Evolutionary conservation across 2,797 vertebrate species (phyloP).

Genomic region (Ctenosaura bakeri): DNA sequence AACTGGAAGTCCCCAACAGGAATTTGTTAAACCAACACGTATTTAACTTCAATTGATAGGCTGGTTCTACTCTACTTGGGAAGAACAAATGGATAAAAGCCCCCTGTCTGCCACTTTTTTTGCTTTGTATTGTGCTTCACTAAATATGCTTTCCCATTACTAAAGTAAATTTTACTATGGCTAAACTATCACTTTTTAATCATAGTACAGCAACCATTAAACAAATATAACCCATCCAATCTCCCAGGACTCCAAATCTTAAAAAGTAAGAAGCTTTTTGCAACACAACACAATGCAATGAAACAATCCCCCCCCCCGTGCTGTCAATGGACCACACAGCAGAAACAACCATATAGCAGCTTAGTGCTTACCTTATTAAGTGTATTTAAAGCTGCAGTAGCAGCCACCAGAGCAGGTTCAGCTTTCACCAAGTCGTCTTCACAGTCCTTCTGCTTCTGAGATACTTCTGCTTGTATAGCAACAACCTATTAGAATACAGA

Average conservation of each 20-base stretch:
- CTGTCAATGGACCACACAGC: background rate
- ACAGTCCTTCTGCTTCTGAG: constrained; percentile 85
- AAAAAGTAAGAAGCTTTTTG: background rate
- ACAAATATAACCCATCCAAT: background rate
- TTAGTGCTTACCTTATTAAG: constrained; percentile 86
- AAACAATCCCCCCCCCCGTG: background rate
- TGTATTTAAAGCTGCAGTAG: constrained; percentile 84
- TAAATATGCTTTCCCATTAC: background rate
- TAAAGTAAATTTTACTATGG: background rate
- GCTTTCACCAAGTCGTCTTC: constrained; percentile 87
- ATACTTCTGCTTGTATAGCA: constrained; percentile 85
- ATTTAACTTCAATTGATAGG: too few relatives aligned
- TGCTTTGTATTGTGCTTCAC: background rate
- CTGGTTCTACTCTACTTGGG: too few relatives aligned
- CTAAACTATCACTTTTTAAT: background rate
- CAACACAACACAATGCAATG: background rate
- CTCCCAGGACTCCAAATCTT: background rate
- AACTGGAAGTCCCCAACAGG: too few relatives aligned
- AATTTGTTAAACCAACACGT: too few relatives aligned
- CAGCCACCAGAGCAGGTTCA: constrained; percentile 86
- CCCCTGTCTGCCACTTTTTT: too few relatives aligned
- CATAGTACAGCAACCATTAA: background rate
- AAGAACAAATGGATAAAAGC: too few relatives aligned
- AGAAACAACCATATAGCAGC: background rate
- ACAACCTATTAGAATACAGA: constrained; percentile 78